Base-by-base conservation (phyloP, 2,797 vertebrate species). In the Esox lucius region DNA sequence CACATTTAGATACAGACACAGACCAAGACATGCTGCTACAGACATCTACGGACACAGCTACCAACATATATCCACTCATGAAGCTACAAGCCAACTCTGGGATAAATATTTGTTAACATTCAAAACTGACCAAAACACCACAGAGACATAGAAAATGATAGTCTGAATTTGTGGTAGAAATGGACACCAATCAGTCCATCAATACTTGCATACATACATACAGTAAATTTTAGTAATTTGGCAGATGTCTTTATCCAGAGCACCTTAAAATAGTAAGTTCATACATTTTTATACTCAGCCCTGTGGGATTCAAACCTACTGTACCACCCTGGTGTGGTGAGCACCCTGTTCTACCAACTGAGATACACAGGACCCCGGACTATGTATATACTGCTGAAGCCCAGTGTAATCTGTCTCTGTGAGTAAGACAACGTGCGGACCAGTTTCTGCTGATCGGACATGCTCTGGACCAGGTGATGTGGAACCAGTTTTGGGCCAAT, bases 51-150 rank as follows among this genome's bases (percentile, higher is more conserved):
- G n/a, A n/a, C n/a, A n/a, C 82, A 85, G 74, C 33, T 35, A 80
- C 73, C 1, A 13, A 49, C 48, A 49, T 35, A 35, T 35, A 35
- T 5, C 33, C 33, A 35, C 33, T 35, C 5, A 33, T 2, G 33
- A 35, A 35, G 33, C 33, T 35, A 35, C 33, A 35, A 2, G 33
- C 53, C 70, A 83, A 71, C 68, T 31, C 33, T 24, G 5, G 62
- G 72, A 71, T 70, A 79, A 82, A 68, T 84, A 82, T 90, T 93
- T 92, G 89, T 90, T 89, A 39, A 82, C 89, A 91, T 89, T 87
- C 91, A 92, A 92, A 92, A 92, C 89, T 88, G 87, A 85, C 81
- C 78, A 53, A 87, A 80, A 86, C 86, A 88, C 83, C 88, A 86
- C 81, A 80, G 70, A 85, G 76, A 84, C 79, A 71, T 31, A 28